Percentiles rank a stretch among this genome's conserved stretches.
These are phyloP conservation scores for Cyclargus thomasi DNA, from an alignment of 1,140 invertebrate genomes.

Conservation along the genomic window DNA sequence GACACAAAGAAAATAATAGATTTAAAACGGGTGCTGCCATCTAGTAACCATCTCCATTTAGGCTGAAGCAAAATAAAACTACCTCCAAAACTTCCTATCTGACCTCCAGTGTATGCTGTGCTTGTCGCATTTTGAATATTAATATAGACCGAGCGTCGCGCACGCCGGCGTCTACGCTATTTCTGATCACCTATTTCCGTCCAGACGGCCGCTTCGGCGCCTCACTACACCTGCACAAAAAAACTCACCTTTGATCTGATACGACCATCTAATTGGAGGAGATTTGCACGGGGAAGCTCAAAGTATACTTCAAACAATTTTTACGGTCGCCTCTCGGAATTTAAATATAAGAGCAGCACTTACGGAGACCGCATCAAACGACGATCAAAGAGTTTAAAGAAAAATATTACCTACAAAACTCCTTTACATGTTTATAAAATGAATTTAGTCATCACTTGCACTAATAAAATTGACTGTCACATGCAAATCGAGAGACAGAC, in stretches of 20 bases:
- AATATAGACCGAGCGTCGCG: slow-evolving; percentile 45
- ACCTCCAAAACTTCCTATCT: not conserved
- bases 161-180: slow-evolving; percentile 55
- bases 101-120: slow-evolving; percentile 25
- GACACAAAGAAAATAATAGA: too few relatives aligned
- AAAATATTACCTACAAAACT: too few relatives aligned
- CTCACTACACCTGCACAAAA: slow-evolving; percentile 42
- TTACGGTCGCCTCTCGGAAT: not conserved
- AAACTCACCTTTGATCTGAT: slow-evolving; percentile 47
- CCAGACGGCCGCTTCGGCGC: slow-evolving; percentile 48
- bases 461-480: too few relatives aligned
- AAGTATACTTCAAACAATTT: not conserved
- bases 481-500: too few relatives aligned
- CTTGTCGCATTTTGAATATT: slow-evolving; percentile 45
- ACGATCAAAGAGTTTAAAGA: not conserved
- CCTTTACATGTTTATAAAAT: too few relatives aligned
- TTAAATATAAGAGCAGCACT: not conserved
- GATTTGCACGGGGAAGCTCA: slow-evolving; percentile 1
- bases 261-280: slow-evolving; percentile 18
- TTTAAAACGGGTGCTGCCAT: not conserved
- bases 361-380: not conserved
- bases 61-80: too few relatives aligned
- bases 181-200: slow-evolving; percentile 49
- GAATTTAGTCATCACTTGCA: too few relatives aligned
- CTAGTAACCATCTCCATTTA: not conserved